These are phyloP conservation scores for Galeopterus variegatus DNA, from an alignment of 2,113 vertebrate genomes.

Conservation along the genomic window DNA sequence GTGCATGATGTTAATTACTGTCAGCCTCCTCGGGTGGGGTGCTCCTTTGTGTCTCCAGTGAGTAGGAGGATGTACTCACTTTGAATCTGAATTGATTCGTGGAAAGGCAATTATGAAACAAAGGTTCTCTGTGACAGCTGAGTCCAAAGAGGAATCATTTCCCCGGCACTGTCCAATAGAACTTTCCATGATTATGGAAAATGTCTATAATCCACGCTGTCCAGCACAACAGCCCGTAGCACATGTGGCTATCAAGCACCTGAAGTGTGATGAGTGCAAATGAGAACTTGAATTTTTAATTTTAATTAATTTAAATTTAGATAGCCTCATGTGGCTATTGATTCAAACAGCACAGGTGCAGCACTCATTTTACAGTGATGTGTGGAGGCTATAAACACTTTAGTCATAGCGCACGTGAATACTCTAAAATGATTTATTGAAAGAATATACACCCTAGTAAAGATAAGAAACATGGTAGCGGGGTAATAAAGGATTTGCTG, in stretches of 20 bases:
- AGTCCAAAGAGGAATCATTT: neutral
- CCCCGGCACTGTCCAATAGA: neutral
- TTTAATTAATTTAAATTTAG: neutral
- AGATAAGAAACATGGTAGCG: accelerated
- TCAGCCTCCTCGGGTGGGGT: neutral
- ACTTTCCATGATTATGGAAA: neutral
- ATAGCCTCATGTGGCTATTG: neutral
- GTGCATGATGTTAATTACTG: accelerated
- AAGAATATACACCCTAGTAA: neutral
- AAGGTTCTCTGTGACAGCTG: neutral
- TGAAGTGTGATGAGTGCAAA: neutral
- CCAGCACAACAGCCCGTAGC: neutral
- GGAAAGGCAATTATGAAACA: neutral
- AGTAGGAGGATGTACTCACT: neutral
- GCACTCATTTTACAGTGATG: neutral
- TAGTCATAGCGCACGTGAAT: neutral
- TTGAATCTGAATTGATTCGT: neutral
- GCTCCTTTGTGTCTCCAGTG: neutral
- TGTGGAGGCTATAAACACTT: neutral
- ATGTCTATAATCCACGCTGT: neutral
- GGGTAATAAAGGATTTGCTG: neutral
- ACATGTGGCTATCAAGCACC: accelerated
- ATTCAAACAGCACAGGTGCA: too few species aligned
- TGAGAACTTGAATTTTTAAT: neutral
- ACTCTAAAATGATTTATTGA: neutral